phyloP scores from a whole-genome alignment of 2,113 vertebrate genomes.

The Sialia sialis region DNA sequence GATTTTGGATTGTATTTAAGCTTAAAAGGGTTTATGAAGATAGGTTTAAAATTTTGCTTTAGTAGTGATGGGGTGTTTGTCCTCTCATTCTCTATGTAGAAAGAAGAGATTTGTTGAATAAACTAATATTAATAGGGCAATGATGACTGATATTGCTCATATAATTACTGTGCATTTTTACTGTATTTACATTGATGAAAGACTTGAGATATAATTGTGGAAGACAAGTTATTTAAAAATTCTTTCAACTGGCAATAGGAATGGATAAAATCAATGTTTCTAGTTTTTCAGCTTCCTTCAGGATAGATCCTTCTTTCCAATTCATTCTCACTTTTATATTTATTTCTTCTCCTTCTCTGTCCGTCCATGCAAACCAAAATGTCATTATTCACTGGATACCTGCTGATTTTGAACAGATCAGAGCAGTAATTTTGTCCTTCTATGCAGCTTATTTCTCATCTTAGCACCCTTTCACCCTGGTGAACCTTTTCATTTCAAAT shows the following conservation, averaged over 20 bases:
- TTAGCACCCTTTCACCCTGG: not conserved
- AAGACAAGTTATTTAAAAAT: not conserved
- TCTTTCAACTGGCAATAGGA: not conserved
- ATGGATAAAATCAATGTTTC: not conserved
- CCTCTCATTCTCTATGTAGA: not conserved
- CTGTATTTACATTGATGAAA: not conserved
- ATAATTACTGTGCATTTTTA: not conserved
- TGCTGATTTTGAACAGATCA: not conserved
- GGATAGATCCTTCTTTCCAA: not conserved
- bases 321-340: not conserved
- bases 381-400: not conserved
- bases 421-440: not conserved
- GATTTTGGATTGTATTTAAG: not conserved
- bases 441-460: not conserved
- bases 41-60: not conserved
- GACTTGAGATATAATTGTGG: not conserved
- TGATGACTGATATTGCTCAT: not conserved
- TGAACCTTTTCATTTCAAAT: not conserved
- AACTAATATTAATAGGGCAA: not conserved
- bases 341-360: not conserved
- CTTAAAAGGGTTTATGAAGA: not conserved
- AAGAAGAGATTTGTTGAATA: not conserved
- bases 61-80: not conserved
- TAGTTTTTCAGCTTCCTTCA: not conserved
- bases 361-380: not conserved